Evolutionary conservation across 2,888 invertebrate genomes (phyloP).

Genomic region (Strigamia crassipes): DNA sequence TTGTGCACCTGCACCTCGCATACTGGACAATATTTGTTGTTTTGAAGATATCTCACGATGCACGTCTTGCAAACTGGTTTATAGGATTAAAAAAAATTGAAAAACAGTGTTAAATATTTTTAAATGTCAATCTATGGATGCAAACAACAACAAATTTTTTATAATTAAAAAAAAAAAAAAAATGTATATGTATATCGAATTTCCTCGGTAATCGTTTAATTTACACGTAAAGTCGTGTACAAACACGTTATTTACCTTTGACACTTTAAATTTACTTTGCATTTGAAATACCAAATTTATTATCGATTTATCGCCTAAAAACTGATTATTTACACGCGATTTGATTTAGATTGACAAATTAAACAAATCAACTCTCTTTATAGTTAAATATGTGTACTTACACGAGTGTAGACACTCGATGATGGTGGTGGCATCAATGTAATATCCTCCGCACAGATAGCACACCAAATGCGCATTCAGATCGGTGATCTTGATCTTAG

Average conservation of each 20-base stretch:
- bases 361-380: neutral
- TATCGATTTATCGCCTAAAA: no score
- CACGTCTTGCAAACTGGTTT: conserved; percentile 85
- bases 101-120: neutral
- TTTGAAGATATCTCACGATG: conserved; percentile 86
- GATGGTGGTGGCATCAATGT: conserved; percentile 94
- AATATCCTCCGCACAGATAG: conserved; percentile 87
- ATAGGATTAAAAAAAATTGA: neutral
- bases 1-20: conserved; percentile 94
- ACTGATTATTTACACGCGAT: no score
- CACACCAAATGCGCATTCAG: conserved; percentile 90
- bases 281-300: no score
- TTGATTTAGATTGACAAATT: no score
- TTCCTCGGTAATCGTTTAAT: no score
- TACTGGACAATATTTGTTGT: conserved; percentile 84
- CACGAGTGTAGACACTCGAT: conserved; percentile 96
- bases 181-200: no score
- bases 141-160: no score
- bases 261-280: no score
- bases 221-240: no score
- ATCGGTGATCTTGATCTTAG: conserved; percentile 57
- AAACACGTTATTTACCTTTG: no score
- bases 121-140: no score
- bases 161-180: no score
- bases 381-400: conserved; percentile 64